A percentile compares a stretch with the other conserved stretches of the same genome.
Evolutionary conservation across 2,113 vertebrate genomes (phyloP).

Genomic region (Oryzias curvinotus): DNA sequence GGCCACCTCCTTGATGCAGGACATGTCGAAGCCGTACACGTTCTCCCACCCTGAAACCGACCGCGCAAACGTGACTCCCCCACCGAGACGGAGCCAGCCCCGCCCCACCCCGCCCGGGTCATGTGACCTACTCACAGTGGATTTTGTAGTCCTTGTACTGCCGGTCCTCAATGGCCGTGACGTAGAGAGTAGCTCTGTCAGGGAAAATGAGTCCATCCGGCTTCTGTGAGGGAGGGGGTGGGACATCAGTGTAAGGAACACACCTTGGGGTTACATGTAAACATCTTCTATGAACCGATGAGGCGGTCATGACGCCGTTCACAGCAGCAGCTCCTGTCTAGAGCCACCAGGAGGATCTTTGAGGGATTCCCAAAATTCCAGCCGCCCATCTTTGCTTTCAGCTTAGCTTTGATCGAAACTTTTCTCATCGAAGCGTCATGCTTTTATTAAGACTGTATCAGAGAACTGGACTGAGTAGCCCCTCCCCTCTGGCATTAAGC

Average conservation of each 20-base stretch:
- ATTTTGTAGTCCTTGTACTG: slow-evolving; percentile 97
- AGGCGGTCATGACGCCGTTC: slow-evolving; percentile 68
- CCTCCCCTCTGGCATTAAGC: too few species aligned
- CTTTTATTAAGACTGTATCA: slow-evolving; percentile 51
- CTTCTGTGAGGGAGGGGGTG: slow-evolving; percentile 73
- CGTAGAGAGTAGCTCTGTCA: slow-evolving; percentile 87
- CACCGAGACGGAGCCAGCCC: not conserved
- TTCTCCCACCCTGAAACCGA: slow-evolving; percentile 90
- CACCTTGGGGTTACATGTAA: too few species aligned
- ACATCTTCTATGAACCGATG: slow-evolving; percentile 21
- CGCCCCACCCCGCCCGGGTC: slow-evolving; percentile 66
- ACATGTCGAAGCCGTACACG: slow-evolving; percentile 93
- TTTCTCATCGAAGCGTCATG: too few species aligned
- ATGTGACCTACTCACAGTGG: slow-evolving; percentile 82
- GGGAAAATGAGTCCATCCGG: slow-evolving; percentile 92
- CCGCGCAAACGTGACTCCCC: not conserved
- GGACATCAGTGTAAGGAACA: not conserved
- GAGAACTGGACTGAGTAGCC: too few species aligned
- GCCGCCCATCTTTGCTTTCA: too few species aligned
- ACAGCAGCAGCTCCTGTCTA: too few species aligned
- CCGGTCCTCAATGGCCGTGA: slow-evolving; percentile 91
- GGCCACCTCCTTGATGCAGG: slow-evolving; percentile 92
- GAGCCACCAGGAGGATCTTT: too few species aligned
- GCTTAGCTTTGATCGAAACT: too few species aligned
- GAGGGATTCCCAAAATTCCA: too few species aligned